Base-by-base conservation (phyloP, 2,113 vertebrate species). In the Solea senegalensis region DNA sequence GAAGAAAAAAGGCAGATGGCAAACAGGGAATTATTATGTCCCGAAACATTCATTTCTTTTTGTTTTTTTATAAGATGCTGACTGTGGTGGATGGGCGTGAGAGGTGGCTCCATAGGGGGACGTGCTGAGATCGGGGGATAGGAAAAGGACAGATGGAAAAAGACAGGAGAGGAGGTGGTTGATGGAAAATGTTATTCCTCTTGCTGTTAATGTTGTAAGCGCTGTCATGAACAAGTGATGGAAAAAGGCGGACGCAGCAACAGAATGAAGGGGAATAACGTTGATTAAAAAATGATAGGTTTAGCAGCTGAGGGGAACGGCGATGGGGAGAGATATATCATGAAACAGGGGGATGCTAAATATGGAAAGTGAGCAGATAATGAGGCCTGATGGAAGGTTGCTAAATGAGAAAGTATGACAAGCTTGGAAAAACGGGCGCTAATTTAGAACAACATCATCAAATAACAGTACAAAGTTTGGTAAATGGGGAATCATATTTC, bases 401-500 rank as follows among this genome's bases (percentile, higher is more conserved):
- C 70, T 76, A 84, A 80, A 83, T 70, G 71, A 70, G 62, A 45
- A 53, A 70, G 54, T 54, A 51, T 1, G 76, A 77, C 74, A 69
- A 80, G 64, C 56, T 59, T 3, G 40, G 54, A 80, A 81, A 52
- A 81, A 73, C 5, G 50, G 16, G 54, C 64, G 51, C 64, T 78
- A 79, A 85, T 83, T 74, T 80, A 63, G 68, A 65, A 78, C 78
- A 78, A 80, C 51, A 80, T 74, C 61, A 73, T 64, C 74, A 67
- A 82, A 62, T 51, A 72, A 72, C 41, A 76, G 44, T 63, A 60
- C 63, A 74, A 78, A 76, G 68, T 78, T 80, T 80, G 72, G 59
- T 74, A 74, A 78, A 83, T 69, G 72, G 58, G 73, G 75, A 83
- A 76, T 83, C 69, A 72, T 69, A 74, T 83, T 76, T 78, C 65